Percentiles rank a stretch among this genome's conserved stretches.
Conservation (phyloP, 2,797 vertebrate genomes). For the Enteromius radiatus region DNA sequence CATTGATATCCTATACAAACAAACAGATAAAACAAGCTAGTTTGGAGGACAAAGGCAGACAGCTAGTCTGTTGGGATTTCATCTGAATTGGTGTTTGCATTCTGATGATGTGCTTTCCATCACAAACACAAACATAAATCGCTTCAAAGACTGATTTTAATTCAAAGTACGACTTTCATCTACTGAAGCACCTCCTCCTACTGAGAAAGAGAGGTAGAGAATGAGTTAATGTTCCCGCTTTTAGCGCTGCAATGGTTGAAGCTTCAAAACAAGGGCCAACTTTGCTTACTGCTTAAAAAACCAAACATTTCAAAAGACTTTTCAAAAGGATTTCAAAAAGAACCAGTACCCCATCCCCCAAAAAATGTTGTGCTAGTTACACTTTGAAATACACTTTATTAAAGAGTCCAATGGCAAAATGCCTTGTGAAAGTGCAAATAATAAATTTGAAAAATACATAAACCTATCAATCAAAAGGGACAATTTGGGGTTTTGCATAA, state of each 20-base stretch:
- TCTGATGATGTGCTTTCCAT: conserved; percentile 56
- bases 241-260: conserved; percentile 4
- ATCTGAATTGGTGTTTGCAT: conserved; percentile 66
- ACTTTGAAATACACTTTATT: conserved; percentile 12
- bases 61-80: conserved; percentile 66
- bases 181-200: conserved; percentile 59
- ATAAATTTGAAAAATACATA: neutral
- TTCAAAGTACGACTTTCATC: conserved; percentile 75
- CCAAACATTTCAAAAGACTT: conserved; percentile 44
- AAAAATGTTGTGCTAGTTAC: neutral
- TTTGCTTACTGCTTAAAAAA: conserved; percentile 43
- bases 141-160: conserved; percentile 69
- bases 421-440: neutral
- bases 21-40: conserved; percentile 59
- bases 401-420: conserved; percentile 5
- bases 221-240: conserved; percentile 51
- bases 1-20: conserved; percentile 62
- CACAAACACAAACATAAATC: conserved; percentile 72
- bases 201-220: conserved; percentile 65
- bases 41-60: conserved; percentile 69
- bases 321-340: conserved; percentile 40
- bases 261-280: conserved; percentile 48
- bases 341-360: neutral
- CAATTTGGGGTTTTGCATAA: neutral
- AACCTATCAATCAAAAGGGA: neutral